Percentiles rank a stretch among this genome's conserved stretches.
phyloP scores from a whole-genome alignment of 2,888 invertebrate species.

The Portevinia maculata region DNA sequence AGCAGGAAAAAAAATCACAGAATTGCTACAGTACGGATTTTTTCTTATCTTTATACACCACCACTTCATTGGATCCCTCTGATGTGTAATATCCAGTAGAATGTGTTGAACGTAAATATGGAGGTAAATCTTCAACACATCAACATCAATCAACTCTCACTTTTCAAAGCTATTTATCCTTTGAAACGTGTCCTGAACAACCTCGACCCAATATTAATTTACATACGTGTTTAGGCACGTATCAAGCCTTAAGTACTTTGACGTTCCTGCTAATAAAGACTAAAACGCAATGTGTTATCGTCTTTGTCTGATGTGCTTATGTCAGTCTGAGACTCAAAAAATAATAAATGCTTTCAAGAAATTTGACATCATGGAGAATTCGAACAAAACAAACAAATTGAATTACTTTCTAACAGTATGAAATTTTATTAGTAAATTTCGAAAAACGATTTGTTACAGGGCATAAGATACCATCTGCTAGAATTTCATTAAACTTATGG shows the following conservation, averaged over 20 bases:
- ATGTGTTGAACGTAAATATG: neutral
- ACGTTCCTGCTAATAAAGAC: neutral
- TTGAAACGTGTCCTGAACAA: neutral
- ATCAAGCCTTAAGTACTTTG: neutral
- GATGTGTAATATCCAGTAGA: neutral
- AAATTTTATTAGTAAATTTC: conserved; percentile 8
- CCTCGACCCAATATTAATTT: neutral
- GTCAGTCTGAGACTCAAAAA: neutral
- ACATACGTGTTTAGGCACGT: neutral
- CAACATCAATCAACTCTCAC: conserved; percentile 21
- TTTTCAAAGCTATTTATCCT: neutral
- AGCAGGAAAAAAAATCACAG: too few species aligned
- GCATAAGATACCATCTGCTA: neutral
- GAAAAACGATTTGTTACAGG: neutral
- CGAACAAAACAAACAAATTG: too few species aligned
- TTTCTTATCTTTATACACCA: too few species aligned
- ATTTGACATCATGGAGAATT: too few species aligned
- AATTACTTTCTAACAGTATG: too few species aligned
- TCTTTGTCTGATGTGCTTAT: neutral
- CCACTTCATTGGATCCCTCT: too few species aligned
- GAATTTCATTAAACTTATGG: too few species aligned
- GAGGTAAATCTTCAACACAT: neutral
- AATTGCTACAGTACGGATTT: too few species aligned
- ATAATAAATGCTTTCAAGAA: neutral
- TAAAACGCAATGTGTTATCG: conserved; percentile 1